phyloP scores from a whole-genome alignment of 2,888 invertebrate species.

The Chymomyza procnemis region DNA sequence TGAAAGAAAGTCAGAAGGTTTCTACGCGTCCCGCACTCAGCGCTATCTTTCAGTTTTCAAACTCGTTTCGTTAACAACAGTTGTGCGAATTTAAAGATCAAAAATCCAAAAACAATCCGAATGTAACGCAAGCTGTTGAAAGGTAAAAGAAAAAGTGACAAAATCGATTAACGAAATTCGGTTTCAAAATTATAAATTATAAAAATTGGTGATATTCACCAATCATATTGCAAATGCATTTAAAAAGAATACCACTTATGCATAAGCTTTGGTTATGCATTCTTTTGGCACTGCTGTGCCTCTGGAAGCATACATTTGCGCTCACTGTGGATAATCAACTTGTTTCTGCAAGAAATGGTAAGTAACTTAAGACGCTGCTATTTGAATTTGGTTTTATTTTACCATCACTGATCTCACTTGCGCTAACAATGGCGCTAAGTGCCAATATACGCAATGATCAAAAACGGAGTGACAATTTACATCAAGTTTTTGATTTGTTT shows the following conservation, averaged over 20 bases:
- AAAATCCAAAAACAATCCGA: constrained; percentile 11
- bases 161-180: constrained; percentile 3
- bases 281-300: constrained; percentile 36
- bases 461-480: too few species aligned
- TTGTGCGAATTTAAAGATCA: constrained; percentile 24
- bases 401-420: too few species aligned
- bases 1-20: constrained; percentile 53
- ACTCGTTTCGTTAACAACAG: constrained; percentile 53
- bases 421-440: too few species aligned
- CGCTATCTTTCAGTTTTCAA: constrained; percentile 52
- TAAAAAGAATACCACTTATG: neutral
- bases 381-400: too few species aligned
- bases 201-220: neutral
- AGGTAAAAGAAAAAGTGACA: constrained; percentile 38
- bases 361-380: constrained; percentile 43
- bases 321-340: constrained; percentile 78
- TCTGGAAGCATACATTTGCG: constrained; percentile 39
- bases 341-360: constrained; percentile 78
- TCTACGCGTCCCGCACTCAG: constrained; percentile 40
- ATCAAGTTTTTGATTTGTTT: too few species aligned
- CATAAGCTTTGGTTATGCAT: constrained; percentile 7
- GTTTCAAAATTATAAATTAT: too few species aligned
- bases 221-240: constrained; percentile 20
- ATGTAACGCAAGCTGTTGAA: constrained; percentile 40
- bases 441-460: too few species aligned